Conservation (phyloP, 1,140 invertebrate species). For the Stratiolaelaps scimitus region DNA sequence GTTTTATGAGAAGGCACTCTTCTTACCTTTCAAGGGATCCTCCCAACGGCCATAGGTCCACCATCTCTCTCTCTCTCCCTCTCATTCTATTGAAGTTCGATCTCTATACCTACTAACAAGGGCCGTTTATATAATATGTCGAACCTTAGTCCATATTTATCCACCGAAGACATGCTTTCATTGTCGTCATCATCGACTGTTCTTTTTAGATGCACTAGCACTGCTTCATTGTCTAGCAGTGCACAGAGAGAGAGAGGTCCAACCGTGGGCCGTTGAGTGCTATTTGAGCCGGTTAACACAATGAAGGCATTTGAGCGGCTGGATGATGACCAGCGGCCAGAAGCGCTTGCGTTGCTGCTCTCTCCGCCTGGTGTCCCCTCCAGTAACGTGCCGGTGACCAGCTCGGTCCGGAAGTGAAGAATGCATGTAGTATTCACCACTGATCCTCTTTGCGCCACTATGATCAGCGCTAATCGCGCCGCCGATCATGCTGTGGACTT, state of each 20-base stretch:
- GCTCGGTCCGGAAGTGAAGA: neutral
- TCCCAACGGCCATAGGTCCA: no score
- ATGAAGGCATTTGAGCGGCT: constrained; percentile 26
- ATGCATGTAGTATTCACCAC: neutral
- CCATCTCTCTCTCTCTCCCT: neutral
- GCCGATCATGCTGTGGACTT: constrained; percentile 31
- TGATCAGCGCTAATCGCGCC: neutral
- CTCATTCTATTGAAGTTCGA: neutral
- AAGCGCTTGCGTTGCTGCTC: constrained; percentile 11
- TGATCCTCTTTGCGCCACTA: neutral
- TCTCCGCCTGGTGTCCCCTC: neutral
- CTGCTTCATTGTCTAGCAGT: neutral
- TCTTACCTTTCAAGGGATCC: no score
- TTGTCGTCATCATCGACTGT: neutral
- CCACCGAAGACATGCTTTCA: neutral
- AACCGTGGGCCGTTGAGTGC: constrained; percentile 19
- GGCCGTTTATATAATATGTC: neutral
- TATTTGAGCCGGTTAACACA: constrained; percentile 24
- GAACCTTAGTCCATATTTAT: neutral
- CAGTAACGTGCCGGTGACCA: neutral
- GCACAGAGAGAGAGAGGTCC: neutral
- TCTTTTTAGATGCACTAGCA: neutral
- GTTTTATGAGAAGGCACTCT: no score
- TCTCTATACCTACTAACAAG: neutral
- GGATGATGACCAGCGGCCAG: neutral